A percentile compares a stretch with the other conserved stretches of the same genome.
phyloP scores from a whole-genome alignment of 1,140 invertebrate genomes.

The Littorina saxatilis region DNA sequence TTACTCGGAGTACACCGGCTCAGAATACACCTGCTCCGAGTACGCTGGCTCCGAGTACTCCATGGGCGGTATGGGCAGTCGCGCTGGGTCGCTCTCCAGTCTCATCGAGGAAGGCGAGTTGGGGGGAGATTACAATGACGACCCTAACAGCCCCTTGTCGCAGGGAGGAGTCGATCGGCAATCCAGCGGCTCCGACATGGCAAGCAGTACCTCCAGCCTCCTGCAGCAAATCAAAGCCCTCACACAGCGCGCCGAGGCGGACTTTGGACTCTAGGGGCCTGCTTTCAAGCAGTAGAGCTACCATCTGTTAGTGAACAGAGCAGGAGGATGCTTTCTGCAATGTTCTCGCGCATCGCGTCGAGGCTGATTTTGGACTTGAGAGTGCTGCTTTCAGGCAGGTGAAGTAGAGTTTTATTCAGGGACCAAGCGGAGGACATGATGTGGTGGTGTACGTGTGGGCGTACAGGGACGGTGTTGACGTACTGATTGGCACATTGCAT shows the following conservation, averaged over 20 bases:
- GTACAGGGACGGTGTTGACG: no score
- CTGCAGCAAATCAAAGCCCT: constrained; percentile 60
- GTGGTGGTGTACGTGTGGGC: no score
- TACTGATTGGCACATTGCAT: no score
- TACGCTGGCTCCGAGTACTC: constrained; percentile 57
- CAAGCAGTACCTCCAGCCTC: constrained; percentile 61
- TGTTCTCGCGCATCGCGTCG: no score
- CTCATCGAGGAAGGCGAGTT: constrained; percentile 35
- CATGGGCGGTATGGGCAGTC: constrained; percentile 47
- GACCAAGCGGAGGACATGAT: no score
- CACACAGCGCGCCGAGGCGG: constrained; percentile 52
- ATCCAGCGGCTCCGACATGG: constrained; percentile 9
- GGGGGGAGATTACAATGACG: constrained; percentile 3
- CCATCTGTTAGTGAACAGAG: no score
- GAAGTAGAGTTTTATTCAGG: no score
- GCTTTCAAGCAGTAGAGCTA: no score
- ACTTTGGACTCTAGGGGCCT: constrained; percentile 44
- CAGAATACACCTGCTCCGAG: constrained; percentile 29
- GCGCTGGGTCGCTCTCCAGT: constrained; percentile 54
- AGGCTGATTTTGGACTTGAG: no score
- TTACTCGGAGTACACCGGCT: constrained; percentile 75
- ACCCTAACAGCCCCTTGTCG: constrained; percentile 23
- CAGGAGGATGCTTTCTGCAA: no score
- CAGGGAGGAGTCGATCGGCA: not conserved
- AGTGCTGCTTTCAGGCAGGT: no score